These are phyloP conservation scores for Serrognathus titanus DNA, from an alignment of 2,888 invertebrate genomes.

Conservation along the genomic window DNA sequence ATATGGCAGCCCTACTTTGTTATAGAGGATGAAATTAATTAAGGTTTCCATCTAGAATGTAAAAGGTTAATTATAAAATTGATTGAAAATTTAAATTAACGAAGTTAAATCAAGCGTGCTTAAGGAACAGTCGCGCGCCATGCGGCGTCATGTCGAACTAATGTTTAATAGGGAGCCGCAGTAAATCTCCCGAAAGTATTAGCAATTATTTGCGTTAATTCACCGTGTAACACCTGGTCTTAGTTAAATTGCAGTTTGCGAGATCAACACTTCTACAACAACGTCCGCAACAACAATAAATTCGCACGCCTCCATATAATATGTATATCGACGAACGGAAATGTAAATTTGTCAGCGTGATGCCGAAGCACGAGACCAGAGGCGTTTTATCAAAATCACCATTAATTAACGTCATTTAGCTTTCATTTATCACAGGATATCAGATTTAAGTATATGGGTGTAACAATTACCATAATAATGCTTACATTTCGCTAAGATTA, in stretches of 20 bases:
- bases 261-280: conserved; percentile 13
- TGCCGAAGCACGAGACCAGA: no score
- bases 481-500: no score
- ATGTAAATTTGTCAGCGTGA: no score
- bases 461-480: no score
- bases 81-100: conserved; percentile 42
- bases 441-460: no score
- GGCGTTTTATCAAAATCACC: no score
- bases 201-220: conserved; percentile 50
- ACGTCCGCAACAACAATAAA: not conserved
- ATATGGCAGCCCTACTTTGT: no score
- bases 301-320: not conserved
- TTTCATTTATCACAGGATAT: no score
- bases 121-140: conserved; percentile 27
- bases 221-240: conserved; percentile 46
- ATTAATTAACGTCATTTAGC: no score
- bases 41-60: conserved; percentile 27
- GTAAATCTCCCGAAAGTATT: conserved; percentile 47
- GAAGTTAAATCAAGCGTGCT: conserved; percentile 40
- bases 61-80: conserved; percentile 39
- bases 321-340: no score
- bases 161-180: conserved; percentile 43
- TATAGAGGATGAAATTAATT: conserved; percentile 23
- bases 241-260: conserved; percentile 20
- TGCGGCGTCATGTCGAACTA: conserved; percentile 42